Evolutionary conservation across 2,797 vertebrate species (phyloP).

Genomic region (Atherinosoma microstoma): DNA sequence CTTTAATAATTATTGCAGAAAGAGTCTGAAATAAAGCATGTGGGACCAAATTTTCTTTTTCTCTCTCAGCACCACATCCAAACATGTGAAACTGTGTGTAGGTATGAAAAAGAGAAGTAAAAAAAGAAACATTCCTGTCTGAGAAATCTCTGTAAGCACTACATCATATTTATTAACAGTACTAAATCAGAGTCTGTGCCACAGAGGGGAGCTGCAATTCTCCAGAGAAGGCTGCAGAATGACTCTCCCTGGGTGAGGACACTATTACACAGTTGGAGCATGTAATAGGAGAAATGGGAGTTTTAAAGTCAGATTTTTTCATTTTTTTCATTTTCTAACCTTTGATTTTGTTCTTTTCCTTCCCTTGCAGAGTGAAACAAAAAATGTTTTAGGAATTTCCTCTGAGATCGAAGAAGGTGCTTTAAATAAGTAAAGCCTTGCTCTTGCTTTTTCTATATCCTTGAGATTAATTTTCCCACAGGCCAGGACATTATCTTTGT

Average conservation of each 20-base stretch:
- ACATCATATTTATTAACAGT: conserved; percentile 85
- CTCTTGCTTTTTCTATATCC: conserved; percentile 17
- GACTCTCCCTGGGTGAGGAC: conserved; percentile 64
- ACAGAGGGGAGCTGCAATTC: conserved; percentile 57
- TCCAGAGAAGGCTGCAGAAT: conserved; percentile 60
- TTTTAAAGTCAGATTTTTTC: conserved; percentile 43
- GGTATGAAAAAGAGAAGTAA: conserved; percentile 64
- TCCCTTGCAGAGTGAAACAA: conserved; percentile 64
- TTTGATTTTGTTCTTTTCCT: conserved; percentile 28
- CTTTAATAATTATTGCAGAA: conserved; percentile 65
- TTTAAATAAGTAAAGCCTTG: conserved; percentile 77
- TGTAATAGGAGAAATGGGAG: conserved; percentile 54
- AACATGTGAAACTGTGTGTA: conserved; percentile 65
- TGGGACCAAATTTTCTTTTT: conserved; percentile 49
- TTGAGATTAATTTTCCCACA: conserved; percentile 82
- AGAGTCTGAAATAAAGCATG: conserved; percentile 62
- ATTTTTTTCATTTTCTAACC: conserved; percentile 15
- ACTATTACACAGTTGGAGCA: conserved; percentile 47
- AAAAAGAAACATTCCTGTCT: conserved; percentile 79
- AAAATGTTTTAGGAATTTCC: conserved; percentile 84
- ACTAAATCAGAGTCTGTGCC: conserved; percentile 77
- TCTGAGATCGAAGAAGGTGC: conserved; percentile 78
- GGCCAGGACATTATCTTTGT: conserved; percentile 75
- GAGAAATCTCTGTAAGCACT: conserved; percentile 76
- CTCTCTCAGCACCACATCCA: conserved; percentile 60